These are phyloP conservation scores for Periphyllus acericola DNA, from an alignment of 2,888 invertebrate species.

Conservation along the genomic window DNA sequence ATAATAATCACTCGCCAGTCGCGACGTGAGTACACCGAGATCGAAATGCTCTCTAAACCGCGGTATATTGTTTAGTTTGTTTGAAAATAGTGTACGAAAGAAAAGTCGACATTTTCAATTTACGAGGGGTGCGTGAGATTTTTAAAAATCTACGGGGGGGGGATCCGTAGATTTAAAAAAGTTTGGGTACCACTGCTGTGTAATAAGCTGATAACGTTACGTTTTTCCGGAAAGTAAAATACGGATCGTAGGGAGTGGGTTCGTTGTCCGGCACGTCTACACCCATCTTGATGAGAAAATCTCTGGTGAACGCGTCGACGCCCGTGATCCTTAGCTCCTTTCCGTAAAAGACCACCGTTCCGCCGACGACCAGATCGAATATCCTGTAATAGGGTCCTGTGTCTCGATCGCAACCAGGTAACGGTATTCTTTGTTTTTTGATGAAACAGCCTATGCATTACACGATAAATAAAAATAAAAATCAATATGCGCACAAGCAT, in stretches of 20 bases:
- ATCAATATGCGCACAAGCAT: background rate
- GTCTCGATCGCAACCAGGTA: conserved; percentile 66
- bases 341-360: conserved; percentile 82
- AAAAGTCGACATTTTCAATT: no score
- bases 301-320: conserved; percentile 88
- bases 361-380: conserved; percentile 86
- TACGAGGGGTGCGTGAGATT: no score
- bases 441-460: conserved; percentile 34
- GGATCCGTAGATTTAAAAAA: no score
- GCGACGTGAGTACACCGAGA: no score
- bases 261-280: conserved; percentile 82
- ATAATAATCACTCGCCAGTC: background rate
- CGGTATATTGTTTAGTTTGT: no score
- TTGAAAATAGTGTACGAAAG: no score
- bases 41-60: no score
- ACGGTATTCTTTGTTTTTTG: conserved; percentile 51
- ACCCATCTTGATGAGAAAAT: conserved; percentile 85
- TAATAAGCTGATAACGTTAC: background rate
- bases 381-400: conserved; percentile 83
- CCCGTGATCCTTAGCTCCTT: conserved; percentile 83
- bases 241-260: conserved; percentile 70
- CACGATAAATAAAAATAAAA: background rate
- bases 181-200: no score
- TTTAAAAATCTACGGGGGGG: no score
- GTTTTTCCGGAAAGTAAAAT: conserved; percentile 61